Evolutionary conservation across 2,797 vertebrate genomes (phyloP).

Genomic region (Coluber constrictor): DNA sequence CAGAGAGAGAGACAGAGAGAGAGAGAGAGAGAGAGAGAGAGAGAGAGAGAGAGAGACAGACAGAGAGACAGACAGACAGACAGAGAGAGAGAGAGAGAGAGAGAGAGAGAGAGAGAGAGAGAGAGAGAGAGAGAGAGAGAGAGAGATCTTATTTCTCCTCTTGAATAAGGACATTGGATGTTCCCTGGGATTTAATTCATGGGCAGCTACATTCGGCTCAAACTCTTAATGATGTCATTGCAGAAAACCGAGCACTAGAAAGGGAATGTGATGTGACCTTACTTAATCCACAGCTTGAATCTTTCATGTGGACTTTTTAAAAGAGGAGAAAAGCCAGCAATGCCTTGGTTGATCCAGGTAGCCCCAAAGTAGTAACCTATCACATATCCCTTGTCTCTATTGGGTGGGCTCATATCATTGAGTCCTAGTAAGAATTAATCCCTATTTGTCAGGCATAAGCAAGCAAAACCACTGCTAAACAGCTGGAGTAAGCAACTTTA

Average conservation of each 20-base stretch:
- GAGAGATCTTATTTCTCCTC: neutral
- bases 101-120: neutral
- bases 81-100: too few species aligned
- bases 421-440: slow-evolving; percentile 10
- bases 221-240: slow-evolving; percentile 11
- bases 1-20: too few species aligned
- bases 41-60: too few species aligned
- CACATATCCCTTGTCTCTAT: neutral
- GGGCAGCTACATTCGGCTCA: neutral
- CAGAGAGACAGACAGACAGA: neutral
- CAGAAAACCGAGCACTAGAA: neutral
- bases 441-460: neutral
- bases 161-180: neutral
- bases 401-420: neutral
- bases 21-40: too few species aligned
- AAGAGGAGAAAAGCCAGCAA: neutral
- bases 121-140: too few species aligned
- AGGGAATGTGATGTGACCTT: neutral
- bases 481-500: neutral
- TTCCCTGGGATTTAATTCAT: slow-evolving; percentile 2
- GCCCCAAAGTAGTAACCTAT: neutral
- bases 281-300: neutral
- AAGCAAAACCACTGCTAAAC: neutral
- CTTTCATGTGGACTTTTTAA: slow-evolving; percentile 10
- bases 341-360: slow-evolving; percentile 3